Evolutionary conservation across 1,140 invertebrate genomes (phyloP).

Genomic region (Nasonia vitripennis): DNA sequence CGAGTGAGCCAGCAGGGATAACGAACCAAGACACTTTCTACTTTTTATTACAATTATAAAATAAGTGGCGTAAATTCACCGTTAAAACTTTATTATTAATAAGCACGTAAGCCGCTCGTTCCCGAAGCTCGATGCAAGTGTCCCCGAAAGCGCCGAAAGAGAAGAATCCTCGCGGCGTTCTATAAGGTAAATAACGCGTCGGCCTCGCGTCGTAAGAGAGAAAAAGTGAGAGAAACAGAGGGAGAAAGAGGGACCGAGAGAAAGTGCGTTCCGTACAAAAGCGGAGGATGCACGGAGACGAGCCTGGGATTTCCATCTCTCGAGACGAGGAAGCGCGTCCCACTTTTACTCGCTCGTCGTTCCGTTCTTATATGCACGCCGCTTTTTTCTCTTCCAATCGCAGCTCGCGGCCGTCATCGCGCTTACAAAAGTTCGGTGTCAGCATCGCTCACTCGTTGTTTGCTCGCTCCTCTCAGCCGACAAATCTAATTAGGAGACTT

Average conservation of each 20-base stretch:
- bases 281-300: not conserved
- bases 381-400: not conserved
- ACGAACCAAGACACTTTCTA: slow-evolving; percentile 7
- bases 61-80: not conserved
- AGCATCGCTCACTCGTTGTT: not conserved
- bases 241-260: not conserved
- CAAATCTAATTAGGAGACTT: not conserved
- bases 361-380: not conserved
- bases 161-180: not conserved
- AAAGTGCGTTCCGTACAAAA: slow-evolving; percentile 6
- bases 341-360: slow-evolving; percentile 21
- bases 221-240: slow-evolving; percentile 18
- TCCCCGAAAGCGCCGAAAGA: not conserved
- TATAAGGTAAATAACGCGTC: not conserved
- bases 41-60: slow-evolving; percentile 26
- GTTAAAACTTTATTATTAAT: slow-evolving; percentile 7
- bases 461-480: not conserved
- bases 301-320: slow-evolving; percentile 29
- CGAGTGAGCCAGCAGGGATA: too few species aligned
- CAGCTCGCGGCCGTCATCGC: too few species aligned
- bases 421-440: not conserved
- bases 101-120: not conserved
- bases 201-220: not conserved
- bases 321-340: slow-evolving; percentile 24
- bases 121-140: not conserved